A percentile compares a stretch with the other conserved stretches of the same genome.
Conservation (phyloP, 1,140 invertebrate species). For the Euwallacea similis region DNA sequence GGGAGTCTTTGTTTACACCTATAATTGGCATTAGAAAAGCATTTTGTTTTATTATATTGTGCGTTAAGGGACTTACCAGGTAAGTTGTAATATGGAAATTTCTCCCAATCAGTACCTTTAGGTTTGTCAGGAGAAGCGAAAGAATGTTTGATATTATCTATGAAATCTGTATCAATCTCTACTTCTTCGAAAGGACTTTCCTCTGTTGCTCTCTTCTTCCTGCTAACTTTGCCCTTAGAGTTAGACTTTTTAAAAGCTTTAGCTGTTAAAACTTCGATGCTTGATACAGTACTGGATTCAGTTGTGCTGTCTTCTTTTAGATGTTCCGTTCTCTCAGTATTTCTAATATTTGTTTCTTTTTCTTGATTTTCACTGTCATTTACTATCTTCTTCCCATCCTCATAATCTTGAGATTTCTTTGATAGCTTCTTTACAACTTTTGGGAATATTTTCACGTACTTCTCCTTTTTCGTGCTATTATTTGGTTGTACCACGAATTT, state of each 20-base stretch:
- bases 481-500: conserved; percentile 43
- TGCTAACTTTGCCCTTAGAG: not conserved
- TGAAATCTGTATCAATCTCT: conserved; percentile 27
- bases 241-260: not conserved
- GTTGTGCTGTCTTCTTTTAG: conserved; percentile 7
- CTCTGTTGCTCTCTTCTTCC: conserved; percentile 14
- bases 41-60: conserved; percentile 8
- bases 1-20: conserved; percentile 57
- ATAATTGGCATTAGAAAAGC: not conserved
- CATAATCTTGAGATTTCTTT: conserved; percentile 8
- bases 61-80: conserved; percentile 9
- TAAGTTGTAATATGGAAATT: conserved; percentile 46
- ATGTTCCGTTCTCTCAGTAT: not conserved
- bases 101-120: conserved; percentile 12
- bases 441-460: conserved; percentile 45
- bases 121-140: conserved; percentile 7
- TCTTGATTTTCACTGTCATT: not conserved
- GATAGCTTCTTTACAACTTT: conserved; percentile 39
- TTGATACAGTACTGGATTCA: conserved; percentile 18
- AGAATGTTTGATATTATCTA: conserved; percentile 35
- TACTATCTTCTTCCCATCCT: conserved; percentile 17
- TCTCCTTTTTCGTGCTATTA: conserved; percentile 40
- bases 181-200: conserved; percentile 15
- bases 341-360: not conserved
- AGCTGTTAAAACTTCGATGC: conserved; percentile 7